Evolutionary conservation across 2,113 vertebrate genomes (phyloP).

Genomic region (Pagrus major): DNA sequence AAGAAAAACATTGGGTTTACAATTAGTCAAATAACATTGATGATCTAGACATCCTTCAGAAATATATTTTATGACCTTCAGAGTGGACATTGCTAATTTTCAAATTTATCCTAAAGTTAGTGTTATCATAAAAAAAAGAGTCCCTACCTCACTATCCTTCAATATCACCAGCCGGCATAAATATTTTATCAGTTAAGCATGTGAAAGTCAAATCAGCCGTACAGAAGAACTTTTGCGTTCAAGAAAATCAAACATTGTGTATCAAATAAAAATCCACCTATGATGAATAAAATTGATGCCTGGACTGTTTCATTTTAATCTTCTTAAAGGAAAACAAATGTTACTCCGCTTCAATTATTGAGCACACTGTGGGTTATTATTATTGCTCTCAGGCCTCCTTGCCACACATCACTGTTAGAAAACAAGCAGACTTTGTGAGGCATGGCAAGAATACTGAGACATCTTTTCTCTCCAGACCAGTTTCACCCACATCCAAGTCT

Average conservation of each 20-base stretch:
- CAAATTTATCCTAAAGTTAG: background rate
- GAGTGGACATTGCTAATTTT: background rate
- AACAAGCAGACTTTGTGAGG: slow-evolving; percentile 46
- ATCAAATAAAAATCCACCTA: background rate
- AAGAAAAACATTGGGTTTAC: background rate
- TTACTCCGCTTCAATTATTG: slow-evolving; percentile 17
- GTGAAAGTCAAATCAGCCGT: background rate
- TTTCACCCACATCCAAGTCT: slow-evolving; percentile 53
- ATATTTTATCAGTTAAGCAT: background rate
- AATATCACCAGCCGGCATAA: background rate
- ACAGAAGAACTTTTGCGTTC: background rate
- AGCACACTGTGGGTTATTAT: slow-evolving; percentile 23
- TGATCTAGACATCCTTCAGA: background rate
- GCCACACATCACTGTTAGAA: slow-evolving; percentile 32
- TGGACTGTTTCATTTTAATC: background rate
- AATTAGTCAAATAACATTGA: background rate
- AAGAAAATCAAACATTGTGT: background rate
- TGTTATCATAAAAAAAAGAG: background rate
- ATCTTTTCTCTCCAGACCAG: slow-evolving; percentile 55
- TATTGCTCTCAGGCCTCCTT: slow-evolving; percentile 26
- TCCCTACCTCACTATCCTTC: background rate
- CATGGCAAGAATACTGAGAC: slow-evolving; percentile 43
- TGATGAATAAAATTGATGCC: background rate
- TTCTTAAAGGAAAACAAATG: slow-evolving; percentile 23
- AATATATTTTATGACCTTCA: background rate